Conservation (phyloP, 2,797 vertebrate species). For the Molothrus aeneus region DNA sequence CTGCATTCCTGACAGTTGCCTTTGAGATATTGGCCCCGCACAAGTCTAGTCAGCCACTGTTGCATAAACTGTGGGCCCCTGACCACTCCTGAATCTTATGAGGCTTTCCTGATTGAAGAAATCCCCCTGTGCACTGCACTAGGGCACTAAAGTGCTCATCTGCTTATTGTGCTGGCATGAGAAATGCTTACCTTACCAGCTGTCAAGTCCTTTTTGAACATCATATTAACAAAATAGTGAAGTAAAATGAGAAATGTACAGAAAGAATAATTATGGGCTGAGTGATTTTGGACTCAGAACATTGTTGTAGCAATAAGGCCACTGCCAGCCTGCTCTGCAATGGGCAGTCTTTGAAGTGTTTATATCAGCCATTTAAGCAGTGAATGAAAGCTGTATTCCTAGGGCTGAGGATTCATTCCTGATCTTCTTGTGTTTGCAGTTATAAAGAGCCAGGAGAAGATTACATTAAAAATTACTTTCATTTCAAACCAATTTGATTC, state of each 20-base stretch:
- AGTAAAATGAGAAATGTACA: neutral
- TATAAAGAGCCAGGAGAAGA: neutral
- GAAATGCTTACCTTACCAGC: neutral
- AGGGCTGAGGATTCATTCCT: neutral
- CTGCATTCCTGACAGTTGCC: neutral
- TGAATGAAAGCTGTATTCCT: neutral
- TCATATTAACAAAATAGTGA: neutral
- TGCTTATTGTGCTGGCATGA: rapidly evolving
- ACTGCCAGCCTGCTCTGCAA: neutral
- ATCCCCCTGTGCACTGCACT: neutral
- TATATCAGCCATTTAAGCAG: neutral
- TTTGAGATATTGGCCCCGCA: neutral
- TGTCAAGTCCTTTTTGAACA: neutral
- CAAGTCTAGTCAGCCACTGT: neutral
- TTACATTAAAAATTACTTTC: neutral
- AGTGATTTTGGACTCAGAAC: neutral
- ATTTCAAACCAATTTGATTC: neutral
- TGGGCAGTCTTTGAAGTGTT: neutral
- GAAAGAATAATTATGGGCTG: neutral
- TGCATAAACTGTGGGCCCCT: neutral
- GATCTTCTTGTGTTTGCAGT: neutral
- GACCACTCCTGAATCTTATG: too few relatives aligned
- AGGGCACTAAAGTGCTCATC: rapidly evolving
- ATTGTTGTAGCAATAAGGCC: neutral
- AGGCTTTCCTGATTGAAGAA: neutral